A percentile compares a stretch with the other conserved stretches of the same genome.
Conservation (phyloP, 2,888 invertebrate species). For the Polylopha cassiicola region DNA sequence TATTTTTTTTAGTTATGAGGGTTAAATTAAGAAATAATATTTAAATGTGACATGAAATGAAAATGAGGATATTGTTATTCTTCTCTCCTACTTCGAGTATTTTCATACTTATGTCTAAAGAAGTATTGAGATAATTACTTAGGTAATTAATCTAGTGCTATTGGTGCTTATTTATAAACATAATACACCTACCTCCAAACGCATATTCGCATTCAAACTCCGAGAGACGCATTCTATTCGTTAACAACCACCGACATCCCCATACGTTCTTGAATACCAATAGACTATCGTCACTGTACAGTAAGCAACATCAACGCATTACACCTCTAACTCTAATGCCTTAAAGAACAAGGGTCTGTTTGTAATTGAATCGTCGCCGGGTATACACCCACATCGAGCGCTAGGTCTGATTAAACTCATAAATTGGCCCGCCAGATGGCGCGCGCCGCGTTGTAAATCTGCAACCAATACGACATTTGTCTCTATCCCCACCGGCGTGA, state of each 20-base stretch:
- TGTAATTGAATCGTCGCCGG: slow-evolving; percentile 4
- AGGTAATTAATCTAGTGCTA: too few species aligned
- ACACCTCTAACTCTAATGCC: background rate
- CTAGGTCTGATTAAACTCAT: slow-evolving; percentile 68
- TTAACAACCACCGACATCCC: background rate
- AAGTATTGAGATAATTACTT: too few species aligned
- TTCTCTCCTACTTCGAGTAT: too few species aligned
- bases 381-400: slow-evolving; percentile 16
- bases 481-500: slow-evolving; percentile 57
- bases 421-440: slow-evolving; percentile 71
- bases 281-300: slow-evolving; percentile 9
- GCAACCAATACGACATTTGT: slow-evolving; percentile 70
- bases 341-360: slow-evolving; percentile 5
- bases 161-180: too few species aligned
- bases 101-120: too few species aligned
- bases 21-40: too few species aligned
- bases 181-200: too few species aligned
- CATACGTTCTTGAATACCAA: slow-evolving; percentile 10
- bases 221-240: too few species aligned
- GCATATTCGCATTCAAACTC: too few species aligned
- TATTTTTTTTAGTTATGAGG: too few species aligned
- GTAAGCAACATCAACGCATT: background rate
- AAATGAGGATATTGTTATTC: too few species aligned
- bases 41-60: too few species aligned
- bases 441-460: slow-evolving; percentile 66